These are phyloP conservation scores for Passer montanus DNA, from an alignment of 2,113 vertebrate genomes.

Conservation along the genomic window DNA sequence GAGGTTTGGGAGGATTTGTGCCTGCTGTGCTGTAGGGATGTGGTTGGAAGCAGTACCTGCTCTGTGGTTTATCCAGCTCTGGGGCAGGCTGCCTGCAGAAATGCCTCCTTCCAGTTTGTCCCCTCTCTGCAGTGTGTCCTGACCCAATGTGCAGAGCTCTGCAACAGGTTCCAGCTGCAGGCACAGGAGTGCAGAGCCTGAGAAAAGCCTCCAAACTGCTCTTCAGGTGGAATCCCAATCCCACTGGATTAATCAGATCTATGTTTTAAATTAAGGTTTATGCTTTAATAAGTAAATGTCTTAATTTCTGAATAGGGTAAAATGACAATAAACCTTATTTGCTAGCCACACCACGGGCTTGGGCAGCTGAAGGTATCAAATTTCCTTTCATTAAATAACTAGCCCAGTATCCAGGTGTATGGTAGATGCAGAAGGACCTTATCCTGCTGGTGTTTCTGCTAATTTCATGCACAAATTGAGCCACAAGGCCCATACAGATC, in stretches of 20 bases:
- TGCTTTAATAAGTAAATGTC: not conserved
- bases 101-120: not conserved
- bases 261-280: not conserved
- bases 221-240: not conserved
- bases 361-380: not conserved
- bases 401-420: not conserved
- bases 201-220: not conserved
- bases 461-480: not conserved
- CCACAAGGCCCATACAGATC: not conserved
- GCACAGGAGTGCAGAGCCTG: not conserved
- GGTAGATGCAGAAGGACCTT: not conserved
- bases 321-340: not conserved
- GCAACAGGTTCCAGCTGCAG: not conserved
- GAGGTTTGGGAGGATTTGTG: not conserved
- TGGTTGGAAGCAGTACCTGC: not conserved
- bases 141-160: not conserved
- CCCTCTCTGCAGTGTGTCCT: not conserved
- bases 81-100: not conserved
- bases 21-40: not conserved
- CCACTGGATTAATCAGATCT: not conserved
- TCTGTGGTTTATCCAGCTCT: not conserved
- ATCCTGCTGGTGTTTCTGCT: not conserved
- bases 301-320: not conserved
- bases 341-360: not conserved
- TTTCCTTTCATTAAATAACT: not conserved